A percentile compares a stretch with the other conserved stretches of the same genome.
Conservation (phyloP, 2,888 invertebrate genomes). For the Leptinotarsa peninsularis region DNA sequence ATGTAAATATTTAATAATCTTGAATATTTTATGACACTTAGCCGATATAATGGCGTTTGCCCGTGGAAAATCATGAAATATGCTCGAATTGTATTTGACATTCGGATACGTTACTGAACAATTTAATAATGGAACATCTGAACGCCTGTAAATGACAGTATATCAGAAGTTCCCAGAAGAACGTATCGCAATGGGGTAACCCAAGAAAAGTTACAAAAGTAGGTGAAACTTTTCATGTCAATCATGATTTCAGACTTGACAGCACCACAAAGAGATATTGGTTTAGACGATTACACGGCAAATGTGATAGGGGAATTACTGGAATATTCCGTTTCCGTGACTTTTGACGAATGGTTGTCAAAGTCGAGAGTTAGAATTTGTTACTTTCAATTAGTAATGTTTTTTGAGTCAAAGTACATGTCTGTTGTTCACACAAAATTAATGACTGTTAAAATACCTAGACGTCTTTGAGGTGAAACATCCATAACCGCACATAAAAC, state of each 20-base stretch:
- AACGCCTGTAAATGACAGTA: slow-evolving; percentile 37
- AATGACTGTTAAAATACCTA: no score
- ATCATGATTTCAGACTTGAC: slow-evolving; percentile 14
- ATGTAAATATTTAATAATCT: slow-evolving; percentile 27
- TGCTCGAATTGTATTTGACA: slow-evolving; percentile 18
- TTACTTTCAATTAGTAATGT: background rate
- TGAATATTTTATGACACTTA: slow-evolving; percentile 29
- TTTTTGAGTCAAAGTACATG: no score
- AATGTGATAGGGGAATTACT: background rate
- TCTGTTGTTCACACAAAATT: no score
- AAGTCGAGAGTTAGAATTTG: background rate
- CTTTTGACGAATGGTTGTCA: background rate
- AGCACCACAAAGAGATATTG: slow-evolving; percentile 21
- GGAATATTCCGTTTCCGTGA: slow-evolving; percentile 14
- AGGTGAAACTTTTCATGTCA: slow-evolving; percentile 20
- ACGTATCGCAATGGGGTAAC: slow-evolving; percentile 8
- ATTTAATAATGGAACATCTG: slow-evolving; percentile 40
- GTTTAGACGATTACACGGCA: slow-evolving; percentile 7
- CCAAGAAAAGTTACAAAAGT: slow-evolving; percentile 3
- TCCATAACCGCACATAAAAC: no score
- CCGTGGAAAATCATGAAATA: slow-evolving; percentile 17
- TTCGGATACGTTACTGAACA: slow-evolving; percentile 27
- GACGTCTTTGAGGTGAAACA: no score
- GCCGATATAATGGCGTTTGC: slow-evolving; percentile 19
- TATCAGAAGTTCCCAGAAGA: slow-evolving; percentile 37